Evolutionary conservation across 1,140 invertebrate genomes (phyloP).

Genomic region (Ditylenchus dipsaci): DNA sequence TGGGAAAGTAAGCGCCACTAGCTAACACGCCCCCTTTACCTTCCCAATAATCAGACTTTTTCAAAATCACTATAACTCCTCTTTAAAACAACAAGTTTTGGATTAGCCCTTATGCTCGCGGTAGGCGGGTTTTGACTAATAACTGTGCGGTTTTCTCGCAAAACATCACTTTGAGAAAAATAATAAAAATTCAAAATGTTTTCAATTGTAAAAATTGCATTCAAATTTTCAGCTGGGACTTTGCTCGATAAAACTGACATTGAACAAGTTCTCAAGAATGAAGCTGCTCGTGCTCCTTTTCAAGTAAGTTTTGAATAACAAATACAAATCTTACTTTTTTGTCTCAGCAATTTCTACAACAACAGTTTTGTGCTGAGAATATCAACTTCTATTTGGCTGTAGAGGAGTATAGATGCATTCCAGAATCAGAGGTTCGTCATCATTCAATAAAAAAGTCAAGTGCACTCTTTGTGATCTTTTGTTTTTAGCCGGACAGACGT

Average conservation of each 20-base stretch:
- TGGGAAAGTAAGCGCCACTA: too few relatives aligned
- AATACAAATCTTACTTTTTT: background rate
- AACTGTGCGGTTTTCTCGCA: too few relatives aligned
- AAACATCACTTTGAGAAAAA: too few relatives aligned
- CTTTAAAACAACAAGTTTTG: too few relatives aligned
- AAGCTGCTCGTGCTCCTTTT: constrained; percentile 42
- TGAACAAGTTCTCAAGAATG: constrained; percentile 45
- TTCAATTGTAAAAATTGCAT: too few relatives aligned
- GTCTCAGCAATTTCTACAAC: constrained; percentile 52
- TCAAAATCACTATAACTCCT: too few relatives aligned
- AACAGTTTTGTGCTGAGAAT: constrained; percentile 56
- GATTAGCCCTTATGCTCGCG: too few relatives aligned
- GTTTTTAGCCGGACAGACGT: constrained; percentile 39
- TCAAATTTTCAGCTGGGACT: background rate
- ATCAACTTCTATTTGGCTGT: constrained; percentile 56
- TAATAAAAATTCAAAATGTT: too few relatives aligned
- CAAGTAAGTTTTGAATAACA: constrained; percentile 22
- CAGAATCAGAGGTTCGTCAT: constrained; percentile 15
- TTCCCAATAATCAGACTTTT: too few relatives aligned
- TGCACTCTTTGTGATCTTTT: background rate
- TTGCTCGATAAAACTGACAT: constrained; percentile 28
- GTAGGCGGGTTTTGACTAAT: too few relatives aligned
- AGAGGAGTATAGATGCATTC: constrained; percentile 51
- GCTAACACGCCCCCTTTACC: too few relatives aligned
- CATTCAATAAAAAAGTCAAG: too few relatives aligned